These are phyloP conservation scores for Frankliniella intonsa DNA, from an alignment of 2,888 invertebrate genomes.

Conservation along the genomic window DNA sequence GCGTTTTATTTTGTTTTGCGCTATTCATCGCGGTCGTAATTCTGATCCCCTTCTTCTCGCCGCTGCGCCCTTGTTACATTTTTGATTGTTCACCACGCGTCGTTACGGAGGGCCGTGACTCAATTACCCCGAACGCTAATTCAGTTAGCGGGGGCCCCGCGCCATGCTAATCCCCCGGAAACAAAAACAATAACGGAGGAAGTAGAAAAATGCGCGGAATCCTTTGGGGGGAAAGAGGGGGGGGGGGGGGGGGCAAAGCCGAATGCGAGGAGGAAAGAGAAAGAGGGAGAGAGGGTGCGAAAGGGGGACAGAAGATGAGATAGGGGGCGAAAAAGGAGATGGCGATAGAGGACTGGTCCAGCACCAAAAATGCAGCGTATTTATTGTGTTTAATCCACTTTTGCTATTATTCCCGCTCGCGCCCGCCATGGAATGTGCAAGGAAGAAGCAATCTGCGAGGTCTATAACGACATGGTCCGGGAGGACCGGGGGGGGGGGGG, in stretches of 20 bases:
- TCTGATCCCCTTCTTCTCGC: neutral
- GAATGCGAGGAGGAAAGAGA: neutral
- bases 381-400: neutral
- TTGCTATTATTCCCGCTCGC: neutral
- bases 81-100: slow-evolving; percentile 19
- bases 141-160: neutral
- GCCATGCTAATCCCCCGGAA: neutral
- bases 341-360: too few relatives aligned
- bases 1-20: neutral
- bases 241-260: neutral
- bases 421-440: slow-evolving; percentile 3
- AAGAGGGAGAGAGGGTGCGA: neutral
- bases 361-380: neutral
- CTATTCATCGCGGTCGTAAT: slow-evolving; percentile 9
- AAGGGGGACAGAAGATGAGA: neutral
- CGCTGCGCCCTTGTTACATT: neutral
- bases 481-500: neutral
- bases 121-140: slow-evolving; percentile 18
- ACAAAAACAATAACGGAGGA: neutral
- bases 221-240: neutral
- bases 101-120: slow-evolving; percentile 8
- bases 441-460: slow-evolving; percentile 19
- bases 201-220: neutral
- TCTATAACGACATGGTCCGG: slow-evolving; percentile 1
- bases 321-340: neutral